Percentiles rank a stretch among this genome's conserved stretches.
phyloP scores from a whole-genome alignment of 2,797 vertebrate species.

The Distichodus sexfasciatus region DNA sequence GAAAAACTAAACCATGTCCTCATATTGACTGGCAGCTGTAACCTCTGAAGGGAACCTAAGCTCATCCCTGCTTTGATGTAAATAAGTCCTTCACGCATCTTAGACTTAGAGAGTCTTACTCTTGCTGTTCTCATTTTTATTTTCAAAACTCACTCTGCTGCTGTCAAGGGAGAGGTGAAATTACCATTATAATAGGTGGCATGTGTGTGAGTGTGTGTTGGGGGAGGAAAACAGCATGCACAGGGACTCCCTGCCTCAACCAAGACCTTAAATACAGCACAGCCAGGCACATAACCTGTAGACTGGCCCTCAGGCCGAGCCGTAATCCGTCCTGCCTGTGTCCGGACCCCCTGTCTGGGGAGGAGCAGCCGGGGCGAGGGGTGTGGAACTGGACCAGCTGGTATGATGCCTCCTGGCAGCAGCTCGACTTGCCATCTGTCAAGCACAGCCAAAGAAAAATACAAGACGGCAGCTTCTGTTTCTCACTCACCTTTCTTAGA shows the following conservation, averaged over 20 bases:
- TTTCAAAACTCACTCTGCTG: slow-evolving; percentile 36
- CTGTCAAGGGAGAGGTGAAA: slow-evolving; percentile 29
- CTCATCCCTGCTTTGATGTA: slow-evolving; percentile 46
- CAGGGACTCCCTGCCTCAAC: slow-evolving; percentile 10
- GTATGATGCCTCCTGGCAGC: slow-evolving; percentile 71
- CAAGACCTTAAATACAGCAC: slow-evolving; percentile 49
- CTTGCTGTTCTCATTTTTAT: slow-evolving; percentile 25
- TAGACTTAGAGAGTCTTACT: slow-evolving; percentile 37
- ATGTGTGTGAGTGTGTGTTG: slow-evolving; percentile 4
- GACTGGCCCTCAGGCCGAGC: slow-evolving; percentile 24
- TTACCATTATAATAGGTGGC: slow-evolving; percentile 48
- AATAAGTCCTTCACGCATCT: slow-evolving; percentile 47
- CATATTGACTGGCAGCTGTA: slow-evolving; percentile 22
- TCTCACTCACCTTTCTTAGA: background rate
- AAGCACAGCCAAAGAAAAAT: slow-evolving; percentile 26
- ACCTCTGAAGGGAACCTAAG: slow-evolving; percentile 37
- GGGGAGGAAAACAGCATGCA: slow-evolving; percentile 17
- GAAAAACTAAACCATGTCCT: background rate
- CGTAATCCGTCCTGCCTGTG: slow-evolving; percentile 40
- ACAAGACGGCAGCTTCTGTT: background rate
- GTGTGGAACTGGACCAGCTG: slow-evolving; percentile 66
- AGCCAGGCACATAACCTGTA: slow-evolving; percentile 33
- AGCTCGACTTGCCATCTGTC: slow-evolving; percentile 76
- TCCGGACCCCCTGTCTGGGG: slow-evolving; percentile 45
- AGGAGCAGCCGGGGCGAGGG: slow-evolving; percentile 41